Evolutionary conservation across 1,140 invertebrate species (phyloP).

Genomic region (Ditylenchus dipsaci): DNA sequence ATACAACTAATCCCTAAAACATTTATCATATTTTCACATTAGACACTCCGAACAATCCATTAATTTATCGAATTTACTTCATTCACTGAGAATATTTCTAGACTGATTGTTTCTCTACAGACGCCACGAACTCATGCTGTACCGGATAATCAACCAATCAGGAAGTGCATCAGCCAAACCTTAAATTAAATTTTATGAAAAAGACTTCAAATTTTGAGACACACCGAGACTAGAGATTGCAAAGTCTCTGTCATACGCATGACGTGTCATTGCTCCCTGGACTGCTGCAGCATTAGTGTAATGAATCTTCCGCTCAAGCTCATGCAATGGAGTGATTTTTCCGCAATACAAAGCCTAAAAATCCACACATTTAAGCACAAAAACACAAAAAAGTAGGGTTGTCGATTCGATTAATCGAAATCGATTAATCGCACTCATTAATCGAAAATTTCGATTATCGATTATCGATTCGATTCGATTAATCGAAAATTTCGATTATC

Average conservation of each 20-base stretch:
- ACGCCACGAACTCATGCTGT: slow-evolving; percentile 38
- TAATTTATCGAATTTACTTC: too few species aligned
- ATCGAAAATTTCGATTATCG: too few species aligned
- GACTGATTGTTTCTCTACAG: slow-evolving; percentile 13
- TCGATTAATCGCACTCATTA: too few species aligned
- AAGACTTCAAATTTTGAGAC: background rate
- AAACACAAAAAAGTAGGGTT: too few species aligned
- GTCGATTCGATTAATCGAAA: too few species aligned
- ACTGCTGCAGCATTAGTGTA: slow-evolving; percentile 27
- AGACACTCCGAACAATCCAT: too few species aligned
- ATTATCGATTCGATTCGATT: too few species aligned
- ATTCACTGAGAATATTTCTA: too few species aligned
- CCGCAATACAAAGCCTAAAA: slow-evolving; percentile 40
- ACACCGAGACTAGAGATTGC: slow-evolving; percentile 37
- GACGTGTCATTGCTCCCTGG: slow-evolving; percentile 34
- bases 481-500: too few species aligned
- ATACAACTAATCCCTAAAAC: too few species aligned
- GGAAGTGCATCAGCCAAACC: slow-evolving; percentile 29
- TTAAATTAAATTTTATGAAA: slow-evolving; percentile 14
- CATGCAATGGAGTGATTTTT: slow-evolving; percentile 18
- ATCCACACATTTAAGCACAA: slow-evolving; percentile 5
- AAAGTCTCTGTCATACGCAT: slow-evolving; percentile 45
- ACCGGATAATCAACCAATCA: slow-evolving; percentile 18
- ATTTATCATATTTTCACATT: too few species aligned
- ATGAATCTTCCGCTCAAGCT: slow-evolving; percentile 37